These are phyloP conservation scores for Zapus hudsonius DNA, from an alignment of 2,113 vertebrate genomes.

Conservation along the genomic window DNA sequence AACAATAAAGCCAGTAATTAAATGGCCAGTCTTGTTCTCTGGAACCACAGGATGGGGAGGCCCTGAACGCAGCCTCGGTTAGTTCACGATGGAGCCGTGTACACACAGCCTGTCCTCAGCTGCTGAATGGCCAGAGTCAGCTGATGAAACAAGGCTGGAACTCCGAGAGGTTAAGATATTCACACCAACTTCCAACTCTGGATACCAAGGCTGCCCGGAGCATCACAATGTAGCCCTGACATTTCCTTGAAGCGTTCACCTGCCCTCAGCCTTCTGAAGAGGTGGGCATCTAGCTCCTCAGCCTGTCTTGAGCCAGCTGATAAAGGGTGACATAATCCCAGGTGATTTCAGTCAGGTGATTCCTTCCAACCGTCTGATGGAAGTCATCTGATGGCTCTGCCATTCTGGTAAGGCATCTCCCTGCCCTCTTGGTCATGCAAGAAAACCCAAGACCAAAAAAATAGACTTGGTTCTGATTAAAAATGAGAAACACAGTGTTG, in stretches of 20 bases:
- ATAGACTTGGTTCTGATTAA: not conserved
- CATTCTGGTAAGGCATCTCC: not conserved
- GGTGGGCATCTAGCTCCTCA: slow-evolving; percentile 73
- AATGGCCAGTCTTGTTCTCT: fast-evolving
- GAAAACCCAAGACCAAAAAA: not conserved
- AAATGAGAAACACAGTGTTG: not conserved
- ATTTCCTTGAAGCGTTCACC: slow-evolving; percentile 73
- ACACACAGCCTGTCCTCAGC: no score
- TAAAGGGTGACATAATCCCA: slow-evolving; percentile 62
- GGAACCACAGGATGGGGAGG: fast-evolving
- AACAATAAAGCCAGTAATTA: fast-evolving
- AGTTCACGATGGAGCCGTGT: not conserved
- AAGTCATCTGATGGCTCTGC: not conserved
- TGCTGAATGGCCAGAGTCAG: slow-evolving; percentile 73
- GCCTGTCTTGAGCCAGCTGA: slow-evolving; percentile 60
- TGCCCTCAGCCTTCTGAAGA: slow-evolving; percentile 61
- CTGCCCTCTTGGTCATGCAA: not conserved
- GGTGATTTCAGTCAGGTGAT: slow-evolving; percentile 59
- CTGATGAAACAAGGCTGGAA: slow-evolving; percentile 76
- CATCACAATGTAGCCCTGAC: slow-evolving; percentile 32
- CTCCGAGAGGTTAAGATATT: slow-evolving; percentile 80
- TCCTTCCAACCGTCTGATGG: not conserved
- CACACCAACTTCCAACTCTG: slow-evolving; percentile 78
- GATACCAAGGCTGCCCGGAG: slow-evolving; percentile 64
- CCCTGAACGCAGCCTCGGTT: slow-evolving; percentile 29